A percentile compares a stretch with the other conserved stretches of the same genome.
Evolutionary conservation across 2,888 invertebrate genomes (phyloP).

Genomic region (Morpho achilles): DNA sequence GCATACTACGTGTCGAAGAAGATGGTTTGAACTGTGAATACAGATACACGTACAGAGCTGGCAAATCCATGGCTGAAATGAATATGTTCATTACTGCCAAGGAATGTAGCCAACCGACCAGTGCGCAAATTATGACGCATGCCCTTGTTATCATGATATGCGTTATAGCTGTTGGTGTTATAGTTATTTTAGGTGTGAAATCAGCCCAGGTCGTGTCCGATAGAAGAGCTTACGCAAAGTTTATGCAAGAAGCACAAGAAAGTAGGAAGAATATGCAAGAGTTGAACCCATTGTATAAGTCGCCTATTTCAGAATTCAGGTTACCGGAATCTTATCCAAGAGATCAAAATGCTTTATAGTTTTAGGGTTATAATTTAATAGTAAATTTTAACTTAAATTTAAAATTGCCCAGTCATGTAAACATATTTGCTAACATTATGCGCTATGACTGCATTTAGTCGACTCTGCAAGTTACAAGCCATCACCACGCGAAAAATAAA

Average conservation of each 20-base stretch:
- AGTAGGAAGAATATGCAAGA: conserved; percentile 59
- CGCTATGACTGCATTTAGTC: too few relatives aligned
- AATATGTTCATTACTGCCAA: conserved; percentile 56
- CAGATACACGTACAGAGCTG: conserved; percentile 57
- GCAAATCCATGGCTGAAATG: conserved; percentile 46
- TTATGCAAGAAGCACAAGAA: conserved; percentile 62
- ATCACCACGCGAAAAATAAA: too few relatives aligned
- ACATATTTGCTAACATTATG: too few relatives aligned
- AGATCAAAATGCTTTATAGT: conserved; percentile 52
- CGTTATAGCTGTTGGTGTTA: conserved; percentile 67
- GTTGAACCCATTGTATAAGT: conserved; percentile 81
- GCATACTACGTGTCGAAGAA: conserved; percentile 53
- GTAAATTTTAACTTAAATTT: too few relatives aligned
- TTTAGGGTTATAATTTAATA: neutral
- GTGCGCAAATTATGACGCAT: conserved; percentile 55
- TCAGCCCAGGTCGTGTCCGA: conserved; percentile 67
- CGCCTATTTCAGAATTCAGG: conserved; percentile 77
- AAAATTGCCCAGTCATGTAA: too few relatives aligned
- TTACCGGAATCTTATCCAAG: conserved; percentile 74
- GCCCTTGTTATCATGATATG: conserved; percentile 59
- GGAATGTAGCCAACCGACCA: conserved; percentile 55
- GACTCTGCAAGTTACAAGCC: too few relatives aligned
- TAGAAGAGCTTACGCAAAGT: conserved; percentile 74
- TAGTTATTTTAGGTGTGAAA: conserved; percentile 60
- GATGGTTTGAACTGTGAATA: conserved; percentile 58